phyloP scores from a whole-genome alignment of 2,888 invertebrate species.

The Torymus texanus region DNA sequence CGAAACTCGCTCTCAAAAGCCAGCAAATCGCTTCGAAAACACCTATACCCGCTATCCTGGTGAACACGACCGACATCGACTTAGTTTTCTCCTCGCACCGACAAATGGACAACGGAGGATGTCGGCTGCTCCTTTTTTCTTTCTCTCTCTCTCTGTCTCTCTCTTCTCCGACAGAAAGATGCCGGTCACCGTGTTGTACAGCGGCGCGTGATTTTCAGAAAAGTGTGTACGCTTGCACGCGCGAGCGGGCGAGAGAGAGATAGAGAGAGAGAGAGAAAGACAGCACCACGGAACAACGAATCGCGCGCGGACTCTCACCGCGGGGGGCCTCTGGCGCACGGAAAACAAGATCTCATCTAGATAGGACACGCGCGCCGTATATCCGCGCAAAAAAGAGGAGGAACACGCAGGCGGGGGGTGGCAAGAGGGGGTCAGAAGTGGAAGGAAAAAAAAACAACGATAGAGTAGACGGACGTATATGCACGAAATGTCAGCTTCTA shows the following conservation, averaged over 20 bases:
- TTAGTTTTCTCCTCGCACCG: constrained; percentile 22
- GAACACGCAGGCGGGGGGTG: background rate
- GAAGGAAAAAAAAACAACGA: constrained; percentile 27
- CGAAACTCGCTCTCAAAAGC: background rate
- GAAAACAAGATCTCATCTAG: constrained; percentile 75
- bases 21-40: background rate
- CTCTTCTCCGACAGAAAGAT: constrained; percentile 12
- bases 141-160: constrained; percentile 9
- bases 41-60: constrained; percentile 31
- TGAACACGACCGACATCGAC: constrained; percentile 1
- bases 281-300: constrained; percentile 63
- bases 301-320: constrained; percentile 65
- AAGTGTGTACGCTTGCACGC: constrained; percentile 58
- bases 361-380: constrained; percentile 61
- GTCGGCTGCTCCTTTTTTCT: constrained; percentile 19
- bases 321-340: constrained; percentile 63
- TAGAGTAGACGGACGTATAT: background rate
- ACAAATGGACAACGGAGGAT: constrained; percentile 41
- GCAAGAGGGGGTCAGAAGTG: background rate
- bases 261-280: too few relatives aligned
- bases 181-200: constrained; percentile 50
- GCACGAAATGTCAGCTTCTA: constrained; percentile 44
- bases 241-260: too few relatives aligned
- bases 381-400: constrained; percentile 13
- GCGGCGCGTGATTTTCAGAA: constrained; percentile 65